phyloP scores from a whole-genome alignment of 2,113 vertebrate genomes.

The Austrofundulus limnaeus region DNA sequence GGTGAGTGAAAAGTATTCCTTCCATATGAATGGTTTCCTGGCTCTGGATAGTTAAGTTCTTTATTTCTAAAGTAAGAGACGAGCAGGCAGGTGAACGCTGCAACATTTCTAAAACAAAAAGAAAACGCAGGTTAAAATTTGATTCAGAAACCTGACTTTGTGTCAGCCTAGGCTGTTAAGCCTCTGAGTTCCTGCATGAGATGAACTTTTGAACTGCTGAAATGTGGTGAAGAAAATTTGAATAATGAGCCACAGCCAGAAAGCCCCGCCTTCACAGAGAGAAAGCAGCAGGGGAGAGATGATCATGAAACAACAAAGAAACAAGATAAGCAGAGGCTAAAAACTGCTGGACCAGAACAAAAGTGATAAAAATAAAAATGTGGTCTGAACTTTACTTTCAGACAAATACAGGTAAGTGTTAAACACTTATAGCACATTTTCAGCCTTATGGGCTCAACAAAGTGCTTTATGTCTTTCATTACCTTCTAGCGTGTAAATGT shows the following conservation, averaged over 20 bases:
- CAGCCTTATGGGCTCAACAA: not conserved
- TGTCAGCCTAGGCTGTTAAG: not conserved
- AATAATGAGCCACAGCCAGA: not conserved
- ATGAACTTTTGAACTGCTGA: not conserved
- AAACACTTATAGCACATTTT: not conserved
- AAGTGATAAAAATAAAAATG: not conserved
- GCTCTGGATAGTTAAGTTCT: not conserved
- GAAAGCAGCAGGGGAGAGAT: not conserved
- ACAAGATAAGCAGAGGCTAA: not conserved
- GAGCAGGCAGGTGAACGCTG: not conserved
- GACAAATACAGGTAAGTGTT: not conserved
- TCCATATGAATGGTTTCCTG: not conserved
- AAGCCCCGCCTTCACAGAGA: not conserved
- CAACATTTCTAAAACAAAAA: not conserved
- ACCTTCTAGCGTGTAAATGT: too few relatives aligned
- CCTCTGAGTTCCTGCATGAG: not conserved
- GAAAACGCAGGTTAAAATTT: not conserved
- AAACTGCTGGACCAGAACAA: not conserved
- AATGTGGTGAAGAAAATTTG: not conserved
- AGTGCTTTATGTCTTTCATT: not conserved
- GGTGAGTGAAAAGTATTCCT: not conserved
- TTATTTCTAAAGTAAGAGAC: not conserved
- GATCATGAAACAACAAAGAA: not conserved
- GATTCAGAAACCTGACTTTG: not conserved
- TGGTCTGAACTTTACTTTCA: not conserved